Base-by-base conservation (phyloP, 2,797 vertebrate genomes). In the Phataginus tricuspis region DNA sequence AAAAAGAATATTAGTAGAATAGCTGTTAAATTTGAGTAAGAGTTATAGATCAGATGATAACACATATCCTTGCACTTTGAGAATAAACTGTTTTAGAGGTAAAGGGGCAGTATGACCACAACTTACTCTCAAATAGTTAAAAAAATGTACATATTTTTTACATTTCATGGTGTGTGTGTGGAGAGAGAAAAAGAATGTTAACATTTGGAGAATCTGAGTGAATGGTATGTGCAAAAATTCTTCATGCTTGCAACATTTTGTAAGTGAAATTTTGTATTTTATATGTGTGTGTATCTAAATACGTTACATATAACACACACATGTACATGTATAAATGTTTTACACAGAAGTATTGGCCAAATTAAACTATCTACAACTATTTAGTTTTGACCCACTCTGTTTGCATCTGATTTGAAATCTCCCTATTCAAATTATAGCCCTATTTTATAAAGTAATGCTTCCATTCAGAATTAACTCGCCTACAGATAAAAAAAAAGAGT, bases 381-480 rank as follows among this genome's bases (percentile, higher is more conserved):
- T 90, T 51, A 51, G 31, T 90, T 85, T 92, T 92, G 82, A 78
- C 27, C 69, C 37, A 78, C 51, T 51, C n/a, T 78, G 4, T 82
- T 86, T 92, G 10, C 57, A 85, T 53, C 59, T 82, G 12, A 95
- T 64, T 77, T 82, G 34, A 95, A 83, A 91, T 21, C n/a, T 79
- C n/a, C 8, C 68, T 37, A 21, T 83, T 96, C 15, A 55, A 90
- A 88, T 59, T 27, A 86, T n/a, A 42, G 45, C 53, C 34, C 2
- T 63, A 29, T 82, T 95, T 72, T 37, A 6, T 68, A 95, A 80
- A 53, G 53, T 18, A 86, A n/a, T 57, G 18, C 29, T 27, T 75
- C 68, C 55, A 68, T 45, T 96, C 83, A 96, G 51, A 91, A 95
- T 71, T 74, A 69, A 79, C 7, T 96, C n/a, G n/a, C 39, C 45